Conservation (phyloP, 2,797 vertebrate genomes). For the Chrysocyon brachyurus region DNA sequence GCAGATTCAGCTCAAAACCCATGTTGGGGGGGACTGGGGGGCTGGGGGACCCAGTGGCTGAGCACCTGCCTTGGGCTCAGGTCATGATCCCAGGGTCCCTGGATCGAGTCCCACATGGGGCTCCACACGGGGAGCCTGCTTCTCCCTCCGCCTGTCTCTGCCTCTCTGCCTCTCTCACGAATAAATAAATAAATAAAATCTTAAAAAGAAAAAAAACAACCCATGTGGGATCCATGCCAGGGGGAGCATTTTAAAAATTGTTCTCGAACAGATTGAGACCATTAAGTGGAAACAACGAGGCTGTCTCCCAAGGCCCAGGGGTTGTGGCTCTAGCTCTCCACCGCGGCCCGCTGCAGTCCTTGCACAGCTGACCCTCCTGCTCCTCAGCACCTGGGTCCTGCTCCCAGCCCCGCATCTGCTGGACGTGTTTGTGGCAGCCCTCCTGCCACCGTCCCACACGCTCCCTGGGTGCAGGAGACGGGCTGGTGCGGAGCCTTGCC, state of each 20-base stretch:
- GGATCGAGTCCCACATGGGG: too few species aligned
- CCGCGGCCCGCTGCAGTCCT: accelerated
- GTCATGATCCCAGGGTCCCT: too few species aligned
- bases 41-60: too few species aligned
- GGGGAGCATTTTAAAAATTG: not conserved
- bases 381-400: accelerated
- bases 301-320: not conserved
- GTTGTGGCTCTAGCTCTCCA: not conserved
- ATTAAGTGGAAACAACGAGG: not conserved
- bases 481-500: not conserved
- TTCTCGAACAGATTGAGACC: not conserved
- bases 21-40: too few species aligned
- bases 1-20: not conserved
- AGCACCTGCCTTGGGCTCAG: too few species aligned
- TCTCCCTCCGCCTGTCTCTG: too few species aligned
- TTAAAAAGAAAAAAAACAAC: too few species aligned
- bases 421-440: too few species aligned
- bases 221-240: not conserved
- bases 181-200: too few species aligned
- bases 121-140: too few species aligned
- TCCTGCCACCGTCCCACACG: not conserved
- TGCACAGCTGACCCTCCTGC: not conserved
- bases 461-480: not conserved
- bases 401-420: not conserved
- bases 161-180: too few species aligned